These are phyloP conservation scores for Camponotus fellah DNA, from an alignment of 2,888 invertebrate species.

Conservation along the genomic window DNA sequence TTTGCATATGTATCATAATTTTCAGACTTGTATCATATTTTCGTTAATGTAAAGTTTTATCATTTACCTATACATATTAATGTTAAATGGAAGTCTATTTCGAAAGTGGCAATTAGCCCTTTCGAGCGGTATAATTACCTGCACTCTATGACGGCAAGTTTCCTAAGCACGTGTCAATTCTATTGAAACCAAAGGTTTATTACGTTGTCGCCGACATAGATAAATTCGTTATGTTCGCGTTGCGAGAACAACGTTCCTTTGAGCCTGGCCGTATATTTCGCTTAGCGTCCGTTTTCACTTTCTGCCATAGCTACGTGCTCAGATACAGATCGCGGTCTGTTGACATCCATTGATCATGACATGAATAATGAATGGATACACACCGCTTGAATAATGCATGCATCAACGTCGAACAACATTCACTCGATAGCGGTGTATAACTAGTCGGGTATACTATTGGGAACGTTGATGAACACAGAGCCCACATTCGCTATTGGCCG, in stretches of 20 bases:
- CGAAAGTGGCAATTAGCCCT: neutral
- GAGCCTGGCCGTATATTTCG: constrained; percentile 37
- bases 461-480: constrained; percentile 68
- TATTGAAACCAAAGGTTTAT: constrained; percentile 8
- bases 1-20: too few relatives aligned
- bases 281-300: constrained; percentile 69
- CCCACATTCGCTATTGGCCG: constrained; percentile 51
- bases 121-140: neutral
- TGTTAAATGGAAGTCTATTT: neutral
- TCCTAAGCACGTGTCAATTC: constrained; percentile 10
- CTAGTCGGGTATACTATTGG: constrained; percentile 58
- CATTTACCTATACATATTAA: neutral
- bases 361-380: constrained; percentile 82
- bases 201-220: constrained; percentile 1
- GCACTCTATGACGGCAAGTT: neutral
- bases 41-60: too few relatives aligned
- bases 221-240: constrained; percentile 31
- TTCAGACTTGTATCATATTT: too few relatives aligned
- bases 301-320: constrained; percentile 71
- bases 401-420: constrained; percentile 78
- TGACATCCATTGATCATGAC: constrained; percentile 82
- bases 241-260: constrained; percentile 32
- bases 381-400: constrained; percentile 82
- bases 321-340: constrained; percentile 81
- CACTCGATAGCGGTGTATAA: constrained; percentile 72